Evolutionary conservation across 2,797 vertebrate species (phyloP), one percentile per base, ranked within the genome.

Genomic region (Sebastiscus tertius): DNA sequence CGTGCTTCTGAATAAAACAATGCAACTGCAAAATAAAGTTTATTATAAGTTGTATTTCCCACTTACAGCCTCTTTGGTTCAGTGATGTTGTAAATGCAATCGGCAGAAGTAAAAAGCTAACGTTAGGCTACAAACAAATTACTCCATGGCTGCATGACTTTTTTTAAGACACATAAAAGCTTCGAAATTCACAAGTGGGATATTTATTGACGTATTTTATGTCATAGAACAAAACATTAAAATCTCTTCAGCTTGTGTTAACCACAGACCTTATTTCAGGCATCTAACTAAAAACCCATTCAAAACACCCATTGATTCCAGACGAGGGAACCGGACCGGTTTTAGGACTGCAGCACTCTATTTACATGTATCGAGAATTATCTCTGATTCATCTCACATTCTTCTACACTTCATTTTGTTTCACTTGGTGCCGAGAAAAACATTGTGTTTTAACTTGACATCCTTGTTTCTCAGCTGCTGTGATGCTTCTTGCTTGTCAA

Each of bases 1-100:
- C 31, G 9, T 61, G 14, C 31, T 76, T 52, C 9, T 33, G 8
- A 66, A 62, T 54, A 18, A 71, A 79, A 80, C 4, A 73, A 77
- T 18, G 22, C 52, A 65, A 64, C 18, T 31, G 26, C 42, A 73
- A 33, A 63, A 76, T 33, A 67, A 72, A 63, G 7, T 24, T 33
- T 7, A 29, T 64, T 16, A 20, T 63, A 52, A 55, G 24, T 29
- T 66, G 13, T 31, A 54, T 42, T 71, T 14, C 7, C 24, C 33
- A 39, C 2, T 31, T 11, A 49, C 14, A 27, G 9, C 8, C 31
- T 54, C 16, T 81, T 29, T 74, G n/a, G 4, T 66, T 72, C 34
- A 42, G 36, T 59, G 16, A 16, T 42, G 39, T 16, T 42, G 18
- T 49, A 20, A 20, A 18, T 49, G 46, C 6, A 3, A 46, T 46